These are phyloP conservation scores for Hoplodrina blanda DNA, from an alignment of 2,888 invertebrate genomes.

Conservation along the genomic window DNA sequence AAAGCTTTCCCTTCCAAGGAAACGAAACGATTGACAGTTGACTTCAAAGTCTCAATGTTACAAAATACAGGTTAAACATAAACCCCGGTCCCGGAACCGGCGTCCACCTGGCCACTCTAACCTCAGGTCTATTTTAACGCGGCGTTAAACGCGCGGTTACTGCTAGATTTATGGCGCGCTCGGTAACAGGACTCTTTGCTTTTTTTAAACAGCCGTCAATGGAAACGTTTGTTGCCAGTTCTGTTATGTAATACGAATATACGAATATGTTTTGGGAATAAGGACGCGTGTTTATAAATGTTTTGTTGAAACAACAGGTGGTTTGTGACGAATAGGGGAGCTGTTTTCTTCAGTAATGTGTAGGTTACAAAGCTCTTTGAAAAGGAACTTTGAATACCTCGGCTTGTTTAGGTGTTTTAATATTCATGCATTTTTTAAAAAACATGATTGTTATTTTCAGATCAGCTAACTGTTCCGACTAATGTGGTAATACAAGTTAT, in stretches of 20 bases:
- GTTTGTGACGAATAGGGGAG: constrained; percentile 26
- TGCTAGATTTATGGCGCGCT: constrained; percentile 76
- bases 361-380: neutral
- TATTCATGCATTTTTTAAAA: too few relatives aligned
- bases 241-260: constrained; percentile 52
- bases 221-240: constrained; percentile 61
- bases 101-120: constrained; percentile 51
- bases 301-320: constrained; percentile 49
- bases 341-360: neutral
- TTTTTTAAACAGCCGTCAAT: constrained; percentile 69
- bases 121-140: constrained; percentile 58
- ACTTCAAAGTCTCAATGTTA: constrained; percentile 32
- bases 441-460: too few relatives aligned
- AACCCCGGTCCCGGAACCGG: constrained; percentile 25
- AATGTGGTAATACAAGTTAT: neutral
- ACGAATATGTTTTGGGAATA: constrained; percentile 51
- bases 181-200: constrained; percentile 73
- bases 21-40: constrained; percentile 26
- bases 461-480: too few relatives aligned
- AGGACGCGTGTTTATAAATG: constrained; percentile 36
- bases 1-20: constrained; percentile 10
- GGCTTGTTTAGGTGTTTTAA: neutral
- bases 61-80: constrained; percentile 33
- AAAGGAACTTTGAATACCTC: neutral
- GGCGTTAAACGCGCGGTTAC: constrained; percentile 70